Evolutionary conservation across 1,140 invertebrate genomes (phyloP), one percentile per base, ranked within the genome.

Genomic region (Drosophila ercepeae): DNA sequence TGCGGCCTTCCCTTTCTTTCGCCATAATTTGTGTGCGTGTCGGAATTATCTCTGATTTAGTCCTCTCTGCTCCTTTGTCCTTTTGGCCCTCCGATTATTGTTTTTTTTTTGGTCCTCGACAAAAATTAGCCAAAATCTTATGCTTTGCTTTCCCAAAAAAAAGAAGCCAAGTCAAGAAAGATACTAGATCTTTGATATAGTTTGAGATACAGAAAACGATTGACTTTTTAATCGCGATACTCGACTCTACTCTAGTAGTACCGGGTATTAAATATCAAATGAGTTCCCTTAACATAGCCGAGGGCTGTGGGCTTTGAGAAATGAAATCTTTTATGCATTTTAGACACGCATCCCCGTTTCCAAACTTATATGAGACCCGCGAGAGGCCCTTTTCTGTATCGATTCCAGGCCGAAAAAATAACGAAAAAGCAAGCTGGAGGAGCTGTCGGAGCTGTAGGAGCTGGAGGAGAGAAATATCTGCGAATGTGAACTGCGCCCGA

Each of bases 401-500:
- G 79, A 83, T 84, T 84, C 69, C 79, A 63, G 42, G 34, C 60
- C 46, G 23, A 34, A 67, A 49, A 23, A 27, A 14, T 8, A 2
- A 19, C 36, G 3, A 46, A 27, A n/a, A 13, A 23, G n/a, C 16
- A 23, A 7, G 6, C 19, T 13, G 13, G 11, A 34, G n/a, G n/a
- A n/a, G n/a, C n/a, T n/a, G n/a, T n/a, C n/a, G n/a, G n/a, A n/a
- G n/a, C n/a, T n/a, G n/a, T n/a, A n/a, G 19, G 8, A 34, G 29
- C 18, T 14, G 13, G 16, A 48, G 42, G 18, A 45, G 46, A 67
- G 65, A 82, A 74, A 74, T 58, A 78, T 55, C 69, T 78, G 69
- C 75, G 64, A 77, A 74, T 75, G 52, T 58, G 60, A 75, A 81
- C 73, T 67, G 60, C 58, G 78, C 76, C 71, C 74, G 65, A 61